These are phyloP conservation scores for Steinernema feltiae DNA, from an alignment of 1,140 invertebrate genomes.

Conservation along the genomic window DNA sequence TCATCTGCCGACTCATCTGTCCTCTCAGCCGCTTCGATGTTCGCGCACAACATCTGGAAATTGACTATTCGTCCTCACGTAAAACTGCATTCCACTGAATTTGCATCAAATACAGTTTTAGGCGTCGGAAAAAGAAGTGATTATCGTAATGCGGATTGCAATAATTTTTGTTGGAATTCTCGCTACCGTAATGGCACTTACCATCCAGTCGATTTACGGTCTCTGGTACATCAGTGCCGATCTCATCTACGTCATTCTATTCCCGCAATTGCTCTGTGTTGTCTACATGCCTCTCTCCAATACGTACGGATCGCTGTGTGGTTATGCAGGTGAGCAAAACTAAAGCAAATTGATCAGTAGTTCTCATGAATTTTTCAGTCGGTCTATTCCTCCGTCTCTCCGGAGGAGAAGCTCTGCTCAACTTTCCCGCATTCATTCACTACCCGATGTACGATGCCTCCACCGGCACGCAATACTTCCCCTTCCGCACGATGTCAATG, in stretches of 20 bases:
- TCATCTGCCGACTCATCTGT: slow-evolving; percentile 95
- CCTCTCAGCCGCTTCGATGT: slow-evolving; percentile 92
- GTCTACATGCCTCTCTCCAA: slow-evolving; percentile 91
- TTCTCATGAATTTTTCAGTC: slow-evolving; percentile 19
- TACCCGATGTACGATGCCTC: slow-evolving; percentile 60
- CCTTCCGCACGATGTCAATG: slow-evolving; percentile 62
- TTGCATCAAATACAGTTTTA: slow-evolving; percentile 52
- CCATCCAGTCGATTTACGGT: slow-evolving; percentile 91
- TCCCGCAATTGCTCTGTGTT: slow-evolving; percentile 93
- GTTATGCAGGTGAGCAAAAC: slow-evolving; percentile 51
- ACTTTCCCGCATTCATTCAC: slow-evolving; percentile 67
- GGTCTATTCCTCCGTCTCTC: slow-evolving; percentile 76
- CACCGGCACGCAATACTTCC: slow-evolving; percentile 60
- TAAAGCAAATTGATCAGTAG: not conserved
- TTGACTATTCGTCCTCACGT: slow-evolving; percentile 85
- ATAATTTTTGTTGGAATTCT: slow-evolving; percentile 86
- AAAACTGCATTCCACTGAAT: slow-evolving; percentile 41
- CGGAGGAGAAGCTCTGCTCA: slow-evolving; percentile 79
- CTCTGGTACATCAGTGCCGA: slow-evolving; percentile 95
- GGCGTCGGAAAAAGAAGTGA: slow-evolving; percentile 91
- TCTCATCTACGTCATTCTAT: slow-evolving; percentile 88
- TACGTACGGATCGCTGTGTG: slow-evolving; percentile 82
- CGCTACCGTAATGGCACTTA: slow-evolving; percentile 84
- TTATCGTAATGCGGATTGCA: slow-evolving; percentile 89
- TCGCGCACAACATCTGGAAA: slow-evolving; percentile 93